Base-by-base conservation (phyloP, 2,113 vertebrate species). In the Phocoena sinus region DNA sequence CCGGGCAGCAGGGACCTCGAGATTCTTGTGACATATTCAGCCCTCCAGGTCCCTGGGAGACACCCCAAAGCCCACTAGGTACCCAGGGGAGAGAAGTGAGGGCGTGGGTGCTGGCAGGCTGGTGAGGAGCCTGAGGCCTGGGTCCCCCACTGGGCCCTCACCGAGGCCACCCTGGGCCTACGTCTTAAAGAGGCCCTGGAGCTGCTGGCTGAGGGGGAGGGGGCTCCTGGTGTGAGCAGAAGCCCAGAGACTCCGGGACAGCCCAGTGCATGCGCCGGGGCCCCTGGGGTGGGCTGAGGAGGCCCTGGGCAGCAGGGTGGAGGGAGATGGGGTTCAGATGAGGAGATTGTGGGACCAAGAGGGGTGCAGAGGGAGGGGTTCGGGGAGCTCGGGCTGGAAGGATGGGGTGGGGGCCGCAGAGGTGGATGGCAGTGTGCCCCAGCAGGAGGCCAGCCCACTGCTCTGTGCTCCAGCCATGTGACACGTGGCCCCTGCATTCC, bases 401-500 rank as follows among this genome's bases (percentile, higher is more conserved):
- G 53, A 28, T 0, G 20, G 23, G 9, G 23, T 33, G 20, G 33
- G 68, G n/a, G 23, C 41, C 20, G 0, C 2, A 2, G 89, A 62
- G 67, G 60, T 25, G 8, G 41, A 18, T 2, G 0, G 21, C 1
- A 2, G 18, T 23, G 4, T 7, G 44, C 26, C 38, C 82, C 74
- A 68, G 70, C 3, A 5, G 86, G 92, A 91, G 60, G 85, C 33
- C 56, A 3, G n/a, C 33, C 26, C 7, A 0, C 11, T 11, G 7
- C 63, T 70, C 79, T 36, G 44, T 68, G 74, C 33, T 60, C 87
- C 0, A 1, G 18, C 1, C 1, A 1, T 56, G 50, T 65, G 97
- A 68, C 93, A 84, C 7, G 25, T 88, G 81, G 94, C 73, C 81
- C 44, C 76, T 80, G 81, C 44, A 91, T 77, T 53, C 33, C 50